These are phyloP conservation scores for Cyaniris semiargus DNA, from an alignment of 2,888 invertebrate species.

Conservation along the genomic window DNA sequence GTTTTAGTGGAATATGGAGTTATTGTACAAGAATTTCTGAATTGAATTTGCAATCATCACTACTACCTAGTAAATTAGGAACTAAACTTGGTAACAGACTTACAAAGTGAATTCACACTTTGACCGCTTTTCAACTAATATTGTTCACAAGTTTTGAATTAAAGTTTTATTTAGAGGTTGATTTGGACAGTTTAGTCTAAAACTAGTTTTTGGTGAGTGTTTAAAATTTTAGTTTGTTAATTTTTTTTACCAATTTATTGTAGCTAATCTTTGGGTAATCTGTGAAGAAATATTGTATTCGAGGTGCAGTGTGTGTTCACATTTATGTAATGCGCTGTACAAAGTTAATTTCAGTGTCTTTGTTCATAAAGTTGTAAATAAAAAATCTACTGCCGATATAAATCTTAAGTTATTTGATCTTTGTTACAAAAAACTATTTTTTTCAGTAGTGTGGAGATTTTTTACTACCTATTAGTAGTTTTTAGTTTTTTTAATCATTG, in stretches of 20 bases:
- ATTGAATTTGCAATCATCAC: background rate
- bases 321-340: background rate
- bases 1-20: background rate
- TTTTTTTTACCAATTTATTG: background rate
- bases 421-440: constrained; percentile 52
- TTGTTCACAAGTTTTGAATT: background rate
- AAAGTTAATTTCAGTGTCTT: constrained; percentile 5
- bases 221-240: background rate
- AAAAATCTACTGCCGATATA: constrained; percentile 49
- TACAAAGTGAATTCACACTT: constrained; percentile 5
- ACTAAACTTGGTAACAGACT: background rate
- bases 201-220: background rate
- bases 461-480: constrained; percentile 66
- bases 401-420: constrained; percentile 46
- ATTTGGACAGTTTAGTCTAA: background rate
- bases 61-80: background rate
- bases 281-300: background rate
- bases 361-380: constrained; percentile 32
- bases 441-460: constrained; percentile 55
- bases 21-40: constrained; percentile 5
- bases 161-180: background rate
- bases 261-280: background rate
- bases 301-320: constrained; percentile 5
- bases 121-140: background rate
- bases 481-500: constrained; percentile 73